These are phyloP conservation scores for Arge pagana DNA, from an alignment of 2,888 invertebrate genomes.

Conservation along the genomic window DNA sequence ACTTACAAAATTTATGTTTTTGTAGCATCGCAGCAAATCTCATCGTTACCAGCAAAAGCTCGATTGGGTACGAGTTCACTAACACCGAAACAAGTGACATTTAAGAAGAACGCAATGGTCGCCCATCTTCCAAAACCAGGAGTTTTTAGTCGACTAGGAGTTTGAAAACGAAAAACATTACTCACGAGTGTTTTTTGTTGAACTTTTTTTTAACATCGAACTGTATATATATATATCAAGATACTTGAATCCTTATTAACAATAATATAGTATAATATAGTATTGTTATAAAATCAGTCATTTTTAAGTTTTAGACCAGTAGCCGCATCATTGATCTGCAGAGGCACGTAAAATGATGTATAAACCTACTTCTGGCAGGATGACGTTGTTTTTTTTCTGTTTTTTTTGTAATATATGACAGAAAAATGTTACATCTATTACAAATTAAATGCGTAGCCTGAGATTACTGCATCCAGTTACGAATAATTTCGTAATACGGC, in stretches of 20 bases:
- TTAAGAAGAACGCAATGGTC: slow-evolving; percentile 48
- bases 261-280: slow-evolving; percentile 10
- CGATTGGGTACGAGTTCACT: slow-evolving; percentile 43
- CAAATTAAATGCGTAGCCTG: too few species aligned
- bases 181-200: slow-evolving; percentile 5
- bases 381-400: too few species aligned
- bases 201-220: not conserved
- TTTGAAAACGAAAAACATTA: slow-evolving; percentile 35
- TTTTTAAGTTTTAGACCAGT: too few species aligned
- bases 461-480: too few species aligned
- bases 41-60: slow-evolving; percentile 50
- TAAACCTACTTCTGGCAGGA: too few species aligned
- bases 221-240: slow-evolving; percentile 15
- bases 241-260: slow-evolving; percentile 4
- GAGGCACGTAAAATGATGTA: too few species aligned
- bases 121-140: slow-evolving; percentile 47
- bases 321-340: too few species aligned
- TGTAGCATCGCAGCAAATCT: slow-evolving; percentile 49
- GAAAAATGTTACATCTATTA: too few species aligned
- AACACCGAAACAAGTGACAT: slow-evolving; percentile 51
- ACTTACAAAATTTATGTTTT: slow-evolving; percentile 28
- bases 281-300: slow-evolving; percentile 7
- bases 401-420: too few species aligned
- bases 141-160: slow-evolving; percentile 54
- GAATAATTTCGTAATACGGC: too few species aligned